Base-by-base conservation (phyloP, 2,113 vertebrate species). In the mouse (Mus musculus) region DNA sequence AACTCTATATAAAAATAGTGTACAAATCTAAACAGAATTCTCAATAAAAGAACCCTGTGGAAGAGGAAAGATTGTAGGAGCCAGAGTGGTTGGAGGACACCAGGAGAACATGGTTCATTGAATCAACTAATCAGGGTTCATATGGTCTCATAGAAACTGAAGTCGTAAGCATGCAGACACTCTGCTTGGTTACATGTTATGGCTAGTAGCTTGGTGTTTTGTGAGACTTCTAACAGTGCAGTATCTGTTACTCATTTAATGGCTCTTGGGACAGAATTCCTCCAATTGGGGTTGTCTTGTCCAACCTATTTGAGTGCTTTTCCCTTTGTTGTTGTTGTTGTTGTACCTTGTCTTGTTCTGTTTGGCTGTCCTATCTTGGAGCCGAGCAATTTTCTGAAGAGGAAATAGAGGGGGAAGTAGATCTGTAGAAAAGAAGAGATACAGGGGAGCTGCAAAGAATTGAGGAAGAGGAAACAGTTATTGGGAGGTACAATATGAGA, bases 381-480 rank as follows among this genome's bases (percentile, higher is more conserved):
- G 30, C 3, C 77, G 3, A 20, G 3, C 49, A 19, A 16, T 54
- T 78, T 54, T 54, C 7, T 5, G 8, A 36, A 54, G 17, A 10
- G 17, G 17, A 39, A 73, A 73, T 73, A 12, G 71, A 73, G 17
- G 3, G 13, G 12, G 16, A 8, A 28, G 8, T 78, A 33, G 30
- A 19, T 54, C 16, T 78, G 30, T 8, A 17, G 30, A 9, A 33
- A 33, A 78, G 16, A 33, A 19, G 6, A 78, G 30, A 4, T 54
- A 7, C 13, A 9, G 14, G 28, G 28, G 28, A 33, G 7, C 7
- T 36, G 14, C 0, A 0, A 33, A 30, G 30, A 54, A 9, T 19
- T 19, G 16, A 78, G 28, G 76, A 49, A 78, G 28, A 17, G 26
- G 16, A 78, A 54, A 54, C 7, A 22, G n/a, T 20, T 49, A 7